Conservation (phyloP, 2,113 vertebrate genomes). For the Tragelaphus scriptus region DNA sequence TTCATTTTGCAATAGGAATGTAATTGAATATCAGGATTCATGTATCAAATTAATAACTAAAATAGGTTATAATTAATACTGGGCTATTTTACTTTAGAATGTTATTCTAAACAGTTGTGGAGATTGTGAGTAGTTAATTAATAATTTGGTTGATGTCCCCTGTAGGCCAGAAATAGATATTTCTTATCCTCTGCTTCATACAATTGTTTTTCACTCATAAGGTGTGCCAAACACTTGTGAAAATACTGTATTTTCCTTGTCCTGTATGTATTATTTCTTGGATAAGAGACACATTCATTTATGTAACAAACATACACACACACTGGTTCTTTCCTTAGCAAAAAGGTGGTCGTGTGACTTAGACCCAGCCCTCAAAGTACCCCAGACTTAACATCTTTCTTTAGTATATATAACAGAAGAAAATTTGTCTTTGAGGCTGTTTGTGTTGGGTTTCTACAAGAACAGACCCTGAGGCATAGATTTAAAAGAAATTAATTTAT, state of each 20-base stretch:
- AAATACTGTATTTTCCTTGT: not conserved
- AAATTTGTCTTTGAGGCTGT: not conserved
- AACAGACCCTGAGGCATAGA: not conserved
- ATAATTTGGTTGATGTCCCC: not conserved
- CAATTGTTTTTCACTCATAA: not conserved
- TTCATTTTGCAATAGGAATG: not conserved
- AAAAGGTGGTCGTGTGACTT: not conserved
- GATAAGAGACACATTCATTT: not conserved
- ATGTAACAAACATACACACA: not conserved
- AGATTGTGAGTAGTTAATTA: not conserved
- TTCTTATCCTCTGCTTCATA: not conserved
- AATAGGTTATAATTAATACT: not conserved
- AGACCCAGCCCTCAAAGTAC: not conserved
- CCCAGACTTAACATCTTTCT: not conserved
- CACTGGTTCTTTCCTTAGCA: not conserved
- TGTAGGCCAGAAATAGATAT: not conserved
- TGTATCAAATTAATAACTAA: conserved; percentile 13
- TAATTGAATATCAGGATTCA: not conserved
- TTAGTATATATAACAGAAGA: not conserved
- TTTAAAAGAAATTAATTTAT: not conserved
- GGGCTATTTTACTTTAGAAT: not conserved
- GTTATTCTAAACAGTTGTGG: not conserved
- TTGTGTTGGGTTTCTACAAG: not conserved
- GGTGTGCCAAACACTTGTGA: not conserved
- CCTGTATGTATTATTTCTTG: not conserved